Evolutionary conservation across 2,113 vertebrate genomes (phyloP), one percentile per base, ranked within the genome.

Genomic region (Peromyscus polionotus): DNA sequence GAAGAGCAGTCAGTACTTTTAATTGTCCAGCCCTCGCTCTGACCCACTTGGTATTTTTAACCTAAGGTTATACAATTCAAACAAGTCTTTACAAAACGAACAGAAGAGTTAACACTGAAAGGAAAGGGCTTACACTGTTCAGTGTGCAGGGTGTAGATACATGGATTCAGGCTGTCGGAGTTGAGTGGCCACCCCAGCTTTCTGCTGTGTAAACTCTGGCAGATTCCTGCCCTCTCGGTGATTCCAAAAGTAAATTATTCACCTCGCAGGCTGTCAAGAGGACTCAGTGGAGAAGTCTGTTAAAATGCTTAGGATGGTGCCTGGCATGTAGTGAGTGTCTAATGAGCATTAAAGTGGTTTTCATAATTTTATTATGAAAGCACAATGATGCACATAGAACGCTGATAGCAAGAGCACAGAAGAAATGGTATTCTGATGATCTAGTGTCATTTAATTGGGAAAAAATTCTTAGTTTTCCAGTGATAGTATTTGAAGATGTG

Each of bases 361-460:
- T 81, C 48, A 26, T 79, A 73, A 61, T 95, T 79, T 88, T 75
- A 72, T 42, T 80, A 48, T 90, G 59, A 59, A 95, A 42, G n/a
- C 67, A 17, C n/a, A 39, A 54, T 75, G 67, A 45, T 19, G 12
- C 5, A 20, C 17, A 26, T 87, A 75, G 75, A 80, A 81, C 57
- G 51, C 88, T 86, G 83, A 48, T 94, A 61, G 8, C 68, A 80
- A 61, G 36, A 45, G 7, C 39, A 65, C 65, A 54, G 84, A 96
- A 94, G 59, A 91, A 96, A 65, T 33, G 59, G 13, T 81, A 4
- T 65, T 90, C 42, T 63, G 59, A 3, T 24, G 61, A 67, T 73
- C 45, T 61, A 13, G 33, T 84, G 36, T 86, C 22, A 75, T 61
- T 95, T 93, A 65, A 73, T 63, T 92, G 45, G 12, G 9, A 59